Evolutionary conservation across 2,888 invertebrate species (phyloP).

Genomic region (Uropetala carovei): DNA sequence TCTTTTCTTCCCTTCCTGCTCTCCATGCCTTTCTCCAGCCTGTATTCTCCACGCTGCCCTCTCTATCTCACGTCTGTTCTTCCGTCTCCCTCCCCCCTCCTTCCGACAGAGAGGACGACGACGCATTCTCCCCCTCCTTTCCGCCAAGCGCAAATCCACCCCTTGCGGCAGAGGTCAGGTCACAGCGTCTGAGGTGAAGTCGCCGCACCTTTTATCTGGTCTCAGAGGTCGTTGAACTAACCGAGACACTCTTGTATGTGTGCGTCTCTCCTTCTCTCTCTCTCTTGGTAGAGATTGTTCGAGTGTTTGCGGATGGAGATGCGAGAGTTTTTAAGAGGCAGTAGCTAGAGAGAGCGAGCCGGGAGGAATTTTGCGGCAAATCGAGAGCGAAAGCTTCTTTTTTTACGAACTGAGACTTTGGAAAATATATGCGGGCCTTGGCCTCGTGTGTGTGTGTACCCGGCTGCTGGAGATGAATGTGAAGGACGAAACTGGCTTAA

Average conservation of each 20-base stretch:
- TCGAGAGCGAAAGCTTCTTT: not conserved
- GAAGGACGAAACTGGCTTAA: not conserved
- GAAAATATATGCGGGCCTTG: not conserved
- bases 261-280: not conserved
- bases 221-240: not conserved
- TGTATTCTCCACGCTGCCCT: not conserved
- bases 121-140: no score
- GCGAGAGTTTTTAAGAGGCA: not conserved
- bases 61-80: no score
- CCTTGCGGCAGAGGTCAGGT: not conserved
- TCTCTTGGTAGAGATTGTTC: no score
- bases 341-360: not conserved
- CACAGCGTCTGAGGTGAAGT: constrained; percentile 4
- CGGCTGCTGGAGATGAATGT: not conserved
- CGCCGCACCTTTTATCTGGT: constrained; percentile 23
- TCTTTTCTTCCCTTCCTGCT: not conserved
- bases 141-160: not conserved
- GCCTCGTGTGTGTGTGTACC: no score
- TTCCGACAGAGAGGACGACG: not conserved
- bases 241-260: not conserved
- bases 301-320: not conserved
- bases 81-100: not conserved
- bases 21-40: not conserved
- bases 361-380: constrained; percentile 11
- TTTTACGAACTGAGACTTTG: not conserved